phyloP scores from a whole-genome alignment of 2,113 vertebrate genomes.

The Globicephala melas region DNA sequence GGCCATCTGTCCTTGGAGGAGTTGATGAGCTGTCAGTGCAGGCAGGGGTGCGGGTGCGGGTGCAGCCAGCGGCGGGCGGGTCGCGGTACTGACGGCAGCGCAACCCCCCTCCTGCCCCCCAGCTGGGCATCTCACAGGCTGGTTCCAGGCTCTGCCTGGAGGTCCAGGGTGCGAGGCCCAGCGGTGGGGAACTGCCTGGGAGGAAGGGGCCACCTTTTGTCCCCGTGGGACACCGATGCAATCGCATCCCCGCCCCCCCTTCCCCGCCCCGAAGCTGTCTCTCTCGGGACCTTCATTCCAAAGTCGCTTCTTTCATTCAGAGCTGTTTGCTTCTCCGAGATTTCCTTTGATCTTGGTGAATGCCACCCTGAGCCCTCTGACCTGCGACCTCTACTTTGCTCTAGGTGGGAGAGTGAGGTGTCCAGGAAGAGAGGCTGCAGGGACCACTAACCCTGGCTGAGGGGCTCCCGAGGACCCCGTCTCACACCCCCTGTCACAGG shows the following conservation, averaged over 20 bases:
- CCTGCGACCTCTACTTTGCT: not conserved
- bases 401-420: not conserved
- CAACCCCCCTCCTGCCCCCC: no score
- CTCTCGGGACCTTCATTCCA: accelerated
- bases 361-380: no score
- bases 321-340: no score
- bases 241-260: no score
- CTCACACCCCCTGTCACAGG: no score
- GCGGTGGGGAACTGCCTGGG: no score
- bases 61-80: not conserved
- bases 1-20: not conserved
- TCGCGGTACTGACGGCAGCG: accelerated
- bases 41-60: no score
- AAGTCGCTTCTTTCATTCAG: accelerated
- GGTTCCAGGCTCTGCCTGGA: accelerated
- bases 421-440: not conserved
- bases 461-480: not conserved
- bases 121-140: accelerated
- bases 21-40: not conserved
- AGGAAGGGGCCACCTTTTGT: not conserved
- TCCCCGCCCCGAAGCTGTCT: accelerated
- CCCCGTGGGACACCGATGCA: no score
- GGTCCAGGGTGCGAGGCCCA: not conserved
- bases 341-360: not conserved
- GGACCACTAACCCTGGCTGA: no score